Base-by-base conservation (phyloP, 2,797 vertebrate genomes). In the Tokudaia muenninki region DNA sequence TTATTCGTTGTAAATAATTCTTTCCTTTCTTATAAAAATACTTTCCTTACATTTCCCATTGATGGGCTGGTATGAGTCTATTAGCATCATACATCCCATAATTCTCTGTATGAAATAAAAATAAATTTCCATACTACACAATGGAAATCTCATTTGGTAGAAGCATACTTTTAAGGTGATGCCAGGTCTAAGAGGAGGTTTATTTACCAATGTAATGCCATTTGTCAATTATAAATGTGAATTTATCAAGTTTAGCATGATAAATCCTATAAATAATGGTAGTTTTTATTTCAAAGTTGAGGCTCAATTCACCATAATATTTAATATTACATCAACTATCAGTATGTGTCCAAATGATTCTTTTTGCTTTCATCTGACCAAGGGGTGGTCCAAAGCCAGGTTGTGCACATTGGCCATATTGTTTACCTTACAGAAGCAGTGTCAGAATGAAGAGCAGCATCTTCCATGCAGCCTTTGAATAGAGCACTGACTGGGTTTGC, bases 1-100 rank as follows among this genome's bases (percentile, higher is more conserved):
- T 97, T 97, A 97, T 97, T 92, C 89, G 79, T 55, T 92, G 98
- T 97, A 97, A 98, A 97, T 97, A 97, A 97, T 87, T 97, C 34
- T 34, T 94, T 96, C 41, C 34, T 94, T 72, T 91, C 52, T 82
- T 55, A 90, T 41, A 77, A 87, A 96, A 94, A 78, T 67, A 37
- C 22, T 22, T 87, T 90, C 8, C 83, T 94, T 91, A 80, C 9
- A 52, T 88, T 90, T 97, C 41, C 80, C 82, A 74, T 92, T 80
- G 90, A 87, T 80, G 24, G 29, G 4, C 82, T 97, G 19, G 44
- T 90, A 44, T 8, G 24, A 44, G 91, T 86, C 94, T 90, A 47
- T 94, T 96, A 94, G 61, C 50, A 82, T 93, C 81, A 90, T 47
- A 78, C 6, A 88, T 44, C 50, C 75, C 44, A 72, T n/a, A 67